Evolutionary conservation across 2,113 vertebrate species (phyloP), one percentile per base, ranked within the genome.

Genomic region (Apistogramma diplotaenia): DNA sequence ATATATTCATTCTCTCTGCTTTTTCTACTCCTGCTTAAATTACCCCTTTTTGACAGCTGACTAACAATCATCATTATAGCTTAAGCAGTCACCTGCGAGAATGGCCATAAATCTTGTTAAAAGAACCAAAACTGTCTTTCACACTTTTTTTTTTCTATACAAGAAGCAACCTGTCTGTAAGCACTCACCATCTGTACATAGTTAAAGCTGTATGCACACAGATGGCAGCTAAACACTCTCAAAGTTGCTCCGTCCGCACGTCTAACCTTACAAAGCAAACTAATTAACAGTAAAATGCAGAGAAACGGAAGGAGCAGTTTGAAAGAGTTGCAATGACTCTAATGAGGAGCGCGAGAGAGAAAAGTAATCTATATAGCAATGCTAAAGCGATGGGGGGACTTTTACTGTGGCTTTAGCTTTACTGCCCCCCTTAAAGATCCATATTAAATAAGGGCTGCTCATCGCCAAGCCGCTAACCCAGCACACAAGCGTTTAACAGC

Each of bases 211-310:
- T 94, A 94, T 94, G 95, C 95, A 96, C 96, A 96, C 97, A 98
- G 97, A 99, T 98, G 97, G 97, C 95, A 96, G 94, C 94, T 94
- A 96, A 97, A 97, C 94, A 93, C 92, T 94, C 93, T 91, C 90
- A 94, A 97, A 97, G 95, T 96, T 96, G 96, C 96, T 96, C 95
- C 93, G 96, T 97, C 98, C 96, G 94, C 95, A 94, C 94, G 95
- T 96, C 96, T 97, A 97, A 96, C 96, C 96, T 96, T 96, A 96
- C 96, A 96, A 97, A 97, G 96, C 96, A 97, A 97, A 98, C 96
- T 96, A 95, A 96, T 96, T 95, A 96, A 94, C 93, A 95, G 92
- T 96, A 97, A 93, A 98, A 96, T 89, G 93, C 93, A 92, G 96
- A 89, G 95, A 95, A 94, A 93, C 93, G 93, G 94, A 97, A 97